Evolutionary conservation across 2,113 vertebrate species (phyloP).

Genomic region (Malurus melanocephalus): DNA sequence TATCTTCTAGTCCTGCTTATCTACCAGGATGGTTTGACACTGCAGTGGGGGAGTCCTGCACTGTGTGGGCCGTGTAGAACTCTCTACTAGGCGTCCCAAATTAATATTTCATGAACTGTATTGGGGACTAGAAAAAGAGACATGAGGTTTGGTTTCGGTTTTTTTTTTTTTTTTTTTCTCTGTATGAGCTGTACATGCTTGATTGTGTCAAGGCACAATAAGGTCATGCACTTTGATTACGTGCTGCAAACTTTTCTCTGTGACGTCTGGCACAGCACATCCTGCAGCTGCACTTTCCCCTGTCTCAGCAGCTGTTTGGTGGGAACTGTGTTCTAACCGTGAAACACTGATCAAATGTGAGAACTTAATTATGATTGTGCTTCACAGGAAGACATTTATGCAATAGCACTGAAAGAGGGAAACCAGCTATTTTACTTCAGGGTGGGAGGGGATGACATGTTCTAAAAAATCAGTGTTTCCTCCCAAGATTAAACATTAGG

Average conservation of each 20-base stretch:
- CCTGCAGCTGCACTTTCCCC: not conserved
- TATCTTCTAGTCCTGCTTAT: not conserved
- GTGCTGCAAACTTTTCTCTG: not conserved
- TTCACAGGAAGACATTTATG: not conserved
- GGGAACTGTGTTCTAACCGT: not conserved
- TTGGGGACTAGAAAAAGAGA: not conserved
- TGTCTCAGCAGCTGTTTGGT: not conserved
- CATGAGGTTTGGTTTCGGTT: not conserved
- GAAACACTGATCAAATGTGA: not conserved
- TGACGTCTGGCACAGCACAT: not conserved
- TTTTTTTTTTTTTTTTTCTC: not conserved
- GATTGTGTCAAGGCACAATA: not conserved
- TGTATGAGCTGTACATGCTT: not conserved
- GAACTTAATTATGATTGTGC: not conserved
- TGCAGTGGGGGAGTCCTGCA: not conserved
- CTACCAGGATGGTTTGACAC: not conserved
- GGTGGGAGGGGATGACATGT: not conserved
- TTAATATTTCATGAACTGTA: not conserved
- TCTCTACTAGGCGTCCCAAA: not conserved
- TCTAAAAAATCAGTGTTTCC: not conserved
- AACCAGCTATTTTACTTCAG: not conserved
- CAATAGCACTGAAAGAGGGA: not conserved
- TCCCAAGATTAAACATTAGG: not conserved
- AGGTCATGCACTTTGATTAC: not conserved
- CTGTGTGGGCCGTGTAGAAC: not conserved